These are phyloP conservation scores for Pegoplata infirma DNA, from an alignment of 2,888 invertebrate genomes.

Conservation along the genomic window DNA sequence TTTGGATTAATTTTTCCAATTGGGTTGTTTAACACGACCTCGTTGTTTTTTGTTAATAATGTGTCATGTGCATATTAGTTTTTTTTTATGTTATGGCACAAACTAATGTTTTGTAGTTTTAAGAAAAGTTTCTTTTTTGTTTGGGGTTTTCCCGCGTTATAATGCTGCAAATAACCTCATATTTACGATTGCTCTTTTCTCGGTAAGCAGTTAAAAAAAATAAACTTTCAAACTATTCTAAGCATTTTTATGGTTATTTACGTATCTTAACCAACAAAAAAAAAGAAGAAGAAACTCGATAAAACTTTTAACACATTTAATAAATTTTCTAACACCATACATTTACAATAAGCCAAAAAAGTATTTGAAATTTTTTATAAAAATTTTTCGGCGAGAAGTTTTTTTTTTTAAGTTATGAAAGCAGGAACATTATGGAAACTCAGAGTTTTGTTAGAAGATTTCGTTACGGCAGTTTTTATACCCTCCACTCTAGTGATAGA, in stretches of 20 bases:
- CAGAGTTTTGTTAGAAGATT: no score
- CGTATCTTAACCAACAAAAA: slow-evolving; percentile 45
- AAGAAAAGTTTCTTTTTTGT: slow-evolving; percentile 25
- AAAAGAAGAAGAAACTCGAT: slow-evolving; percentile 33
- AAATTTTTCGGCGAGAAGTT: no score
- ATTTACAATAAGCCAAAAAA: no score
- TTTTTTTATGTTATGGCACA: slow-evolving; percentile 15
- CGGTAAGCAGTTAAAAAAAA: slow-evolving; percentile 38
- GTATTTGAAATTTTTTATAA: no score
- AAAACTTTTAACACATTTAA: slow-evolving; percentile 62
- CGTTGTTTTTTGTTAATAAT: slow-evolving; percentile 14
- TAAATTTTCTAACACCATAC: slow-evolving; percentile 59
- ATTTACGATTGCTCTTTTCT: slow-evolving; percentile 54
- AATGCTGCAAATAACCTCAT: slow-evolving; percentile 34
- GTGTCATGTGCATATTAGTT: slow-evolving; percentile 22
- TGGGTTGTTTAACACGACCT: slow-evolving; percentile 12
- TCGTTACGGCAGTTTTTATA: no score
- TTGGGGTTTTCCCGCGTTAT: neutral
- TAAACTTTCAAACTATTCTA: slow-evolving; percentile 59
- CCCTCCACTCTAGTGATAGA: no score
- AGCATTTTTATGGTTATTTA: slow-evolving; percentile 60
- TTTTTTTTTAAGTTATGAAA: no score
- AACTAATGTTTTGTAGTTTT: slow-evolving; percentile 36
- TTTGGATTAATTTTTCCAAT: no score
- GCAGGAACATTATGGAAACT: no score